Evolutionary conservation across 2,888 invertebrate species (phyloP).

Genomic region (Bursaphelenchus okinawaensis): DNA sequence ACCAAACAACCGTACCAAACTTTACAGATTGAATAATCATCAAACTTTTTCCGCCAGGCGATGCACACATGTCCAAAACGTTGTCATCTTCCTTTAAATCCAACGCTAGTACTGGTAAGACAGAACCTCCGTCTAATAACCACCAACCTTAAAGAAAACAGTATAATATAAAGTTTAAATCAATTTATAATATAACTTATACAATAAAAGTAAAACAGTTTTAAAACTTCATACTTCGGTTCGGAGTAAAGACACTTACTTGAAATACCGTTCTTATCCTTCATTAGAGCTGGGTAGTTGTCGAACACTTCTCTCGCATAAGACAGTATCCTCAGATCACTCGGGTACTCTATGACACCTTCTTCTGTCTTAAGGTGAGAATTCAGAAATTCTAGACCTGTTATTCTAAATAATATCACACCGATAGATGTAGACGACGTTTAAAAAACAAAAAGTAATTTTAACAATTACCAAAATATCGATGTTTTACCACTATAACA

Average conservation of each 20-base stretch:
- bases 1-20: conserved; percentile 65
- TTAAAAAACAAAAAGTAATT: too few relatives aligned
- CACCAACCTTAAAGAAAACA: conserved; percentile 61
- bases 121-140: conserved; percentile 78
- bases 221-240: too few relatives aligned
- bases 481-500: too few relatives aligned
- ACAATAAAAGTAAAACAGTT: too few relatives aligned
- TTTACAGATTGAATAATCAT: conserved; percentile 77
- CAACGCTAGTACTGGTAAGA: conserved; percentile 80
- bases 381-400: conserved; percentile 35
- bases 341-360: conserved; percentile 67
- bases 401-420: conserved; percentile 37
- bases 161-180: conserved; percentile 10
- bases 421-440: too few relatives aligned
- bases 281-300: conserved; percentile 67
- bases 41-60: conserved; percentile 89
- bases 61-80: conserved; percentile 86
- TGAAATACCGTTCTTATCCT: conserved; percentile 58
- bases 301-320: conserved; percentile 72
- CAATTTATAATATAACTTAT: too few relatives aligned
- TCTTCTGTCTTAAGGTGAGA: conserved; percentile 28
- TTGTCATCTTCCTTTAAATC: conserved; percentile 71
- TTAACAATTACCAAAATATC: too few relatives aligned
- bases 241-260: conserved; percentile 38
- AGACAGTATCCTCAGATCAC: conserved; percentile 70